Evolutionary conservation across 1,140 invertebrate genomes (phyloP).

Genomic region (Rhopalosiphum padi): DNA sequence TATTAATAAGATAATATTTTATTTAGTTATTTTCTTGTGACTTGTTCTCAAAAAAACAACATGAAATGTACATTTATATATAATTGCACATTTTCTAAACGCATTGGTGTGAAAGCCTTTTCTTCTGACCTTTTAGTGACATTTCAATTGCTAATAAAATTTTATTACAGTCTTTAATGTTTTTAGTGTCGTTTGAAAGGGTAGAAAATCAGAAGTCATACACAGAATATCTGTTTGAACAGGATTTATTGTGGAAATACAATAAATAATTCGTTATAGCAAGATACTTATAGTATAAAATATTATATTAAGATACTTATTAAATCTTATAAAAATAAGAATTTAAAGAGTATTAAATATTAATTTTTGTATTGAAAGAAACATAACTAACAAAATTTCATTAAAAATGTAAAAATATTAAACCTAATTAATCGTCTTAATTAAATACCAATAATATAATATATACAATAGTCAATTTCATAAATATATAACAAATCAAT

Average conservation of each 20-base stretch:
- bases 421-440: not conserved
- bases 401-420: not conserved
- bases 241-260: not conserved
- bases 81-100: slow-evolving; percentile 2
- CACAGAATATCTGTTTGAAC: slow-evolving; percentile 1
- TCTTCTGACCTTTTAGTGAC: slow-evolving; percentile 50
- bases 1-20: slow-evolving; percentile 18
- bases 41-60: not conserved
- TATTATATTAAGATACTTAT: not conserved
- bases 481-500: not conserved
- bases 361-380: not conserved
- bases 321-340: not conserved
- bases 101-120: slow-evolving; percentile 40
- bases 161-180: slow-evolving; percentile 44
- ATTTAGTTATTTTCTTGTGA: not conserved
- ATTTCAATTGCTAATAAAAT: slow-evolving; percentile 56
- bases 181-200: slow-evolving; percentile 36
- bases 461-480: not conserved
- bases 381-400: not conserved
- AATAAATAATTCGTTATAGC: slow-evolving; percentile 1
- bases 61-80: slow-evolving; percentile 29
- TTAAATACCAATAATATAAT: not conserved
- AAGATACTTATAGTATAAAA: not conserved
- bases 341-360: not conserved
- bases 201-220: slow-evolving; percentile 11